These are phyloP conservation scores for Holothuria leucospilota DNA, from an alignment of 53 echinoderm and acorn worm genomes.

Conservation along the genomic window DNA sequence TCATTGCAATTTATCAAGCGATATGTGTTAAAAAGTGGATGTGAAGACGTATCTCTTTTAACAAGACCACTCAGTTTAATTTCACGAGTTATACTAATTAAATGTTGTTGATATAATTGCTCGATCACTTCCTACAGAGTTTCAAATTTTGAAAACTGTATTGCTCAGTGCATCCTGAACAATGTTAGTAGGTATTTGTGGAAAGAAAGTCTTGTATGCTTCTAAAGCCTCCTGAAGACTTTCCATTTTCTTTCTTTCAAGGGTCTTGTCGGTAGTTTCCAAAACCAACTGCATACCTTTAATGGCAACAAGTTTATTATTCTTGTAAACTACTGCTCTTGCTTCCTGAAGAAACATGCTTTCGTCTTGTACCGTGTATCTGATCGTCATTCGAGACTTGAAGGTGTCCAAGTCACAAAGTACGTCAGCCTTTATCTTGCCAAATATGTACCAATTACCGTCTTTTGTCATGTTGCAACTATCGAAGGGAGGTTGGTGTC, in stretches of 20 bases:
- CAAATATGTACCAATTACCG: constrained; percentile 17
- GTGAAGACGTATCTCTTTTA: too few species aligned
- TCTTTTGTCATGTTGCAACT: too few species aligned
- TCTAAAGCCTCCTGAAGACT: background rate
- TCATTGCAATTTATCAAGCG: too few species aligned
- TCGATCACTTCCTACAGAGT: background rate
- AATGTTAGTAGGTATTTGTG: background rate
- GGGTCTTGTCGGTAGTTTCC: background rate
- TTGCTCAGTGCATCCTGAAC: background rate
- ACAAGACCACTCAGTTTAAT: too few species aligned
- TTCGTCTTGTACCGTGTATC: constrained; percentile 3
- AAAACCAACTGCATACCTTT: constrained; percentile 14
- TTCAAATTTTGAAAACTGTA: background rate
- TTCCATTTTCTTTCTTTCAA: background rate
- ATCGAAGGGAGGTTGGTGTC: background rate
- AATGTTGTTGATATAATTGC: background rate
- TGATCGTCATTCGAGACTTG: constrained; percentile 1
- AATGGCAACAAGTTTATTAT: constrained; percentile 19
- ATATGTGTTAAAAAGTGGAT: too few species aligned
- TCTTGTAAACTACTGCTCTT: constrained; percentile 13
- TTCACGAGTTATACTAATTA: too few species aligned
- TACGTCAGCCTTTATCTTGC: background rate
- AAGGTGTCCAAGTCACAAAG: constrained; percentile 7
- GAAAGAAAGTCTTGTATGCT: constrained; percentile 3
- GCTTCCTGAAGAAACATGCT: constrained; percentile 2